Evolutionary conservation across 2,888 invertebrate genomes (phyloP), one percentile per base, ranked within the genome.

Genomic region (Catotricha subobsoleta): DNA sequence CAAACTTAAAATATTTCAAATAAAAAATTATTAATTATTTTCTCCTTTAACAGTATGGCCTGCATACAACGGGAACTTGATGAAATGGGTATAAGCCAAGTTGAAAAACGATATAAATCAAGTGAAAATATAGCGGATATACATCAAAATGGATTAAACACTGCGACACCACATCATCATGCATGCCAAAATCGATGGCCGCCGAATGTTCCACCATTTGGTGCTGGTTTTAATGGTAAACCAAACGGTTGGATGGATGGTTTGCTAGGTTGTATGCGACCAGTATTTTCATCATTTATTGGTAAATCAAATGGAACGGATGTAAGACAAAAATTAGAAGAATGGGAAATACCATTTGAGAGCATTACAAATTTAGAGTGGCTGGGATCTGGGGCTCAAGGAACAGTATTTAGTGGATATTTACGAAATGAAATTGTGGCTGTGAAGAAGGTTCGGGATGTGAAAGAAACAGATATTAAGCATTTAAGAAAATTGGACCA

Each of bases 331-430:
- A 59, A 54, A 39, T 51, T 64, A 63, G 88, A 90, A 61, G 79
- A 84, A 51, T 95, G 95, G 95, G 92, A 94, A 64, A 86, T 95
- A 46, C 82, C 88, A 1, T 92, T 91, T 62, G 91, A 94, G 55
- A 70, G 76, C 15, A 86, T 97, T 47, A 80, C 64, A 3, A 84
- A 91, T 51, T 66, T 95, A 42, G 74, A 83, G 52, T 95, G 87
- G 76, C 65, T 97, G 41, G 95, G 94, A 1, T 83, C 88, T 44
- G 97, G 97, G 1, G 92, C 94, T 5, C 95, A 97, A 60, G 95
- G 95, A 5, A 84, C 88, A 1, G 95, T 97, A 1, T 95, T 87
- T 62, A 78, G 82, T 41, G 95, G 92, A 1, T 78, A 72, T 51
- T 66, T 88, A 44, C 75, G 72, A 47, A 80, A 77, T 45, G 82